Conservation (phyloP, 2,113 vertebrate genomes). For the Lagopus muta region DNA sequence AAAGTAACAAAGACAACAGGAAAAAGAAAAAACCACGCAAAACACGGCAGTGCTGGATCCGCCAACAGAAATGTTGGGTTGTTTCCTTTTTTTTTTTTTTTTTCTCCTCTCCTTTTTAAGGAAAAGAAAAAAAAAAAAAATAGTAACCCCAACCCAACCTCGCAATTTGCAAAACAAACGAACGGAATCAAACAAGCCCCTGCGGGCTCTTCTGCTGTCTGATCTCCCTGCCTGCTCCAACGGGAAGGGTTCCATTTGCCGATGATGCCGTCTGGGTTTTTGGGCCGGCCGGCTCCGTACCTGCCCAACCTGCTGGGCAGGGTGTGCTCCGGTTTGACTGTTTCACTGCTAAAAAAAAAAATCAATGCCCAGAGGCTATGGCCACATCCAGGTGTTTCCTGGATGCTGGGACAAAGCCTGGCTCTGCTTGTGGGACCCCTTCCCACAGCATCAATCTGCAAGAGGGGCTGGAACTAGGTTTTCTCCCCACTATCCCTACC, state of each 20-base stretch:
- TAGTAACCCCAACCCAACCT: conserved; percentile 56
- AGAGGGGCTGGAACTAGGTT: conserved; percentile 19
- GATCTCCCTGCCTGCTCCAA: conserved; percentile 65
- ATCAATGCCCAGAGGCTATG: background rate
- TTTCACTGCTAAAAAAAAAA: background rate
- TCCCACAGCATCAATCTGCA: background rate
- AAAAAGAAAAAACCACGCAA: background rate
- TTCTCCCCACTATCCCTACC: background rate
- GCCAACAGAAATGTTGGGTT: conserved; percentile 26
- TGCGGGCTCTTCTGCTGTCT: conserved; percentile 68
- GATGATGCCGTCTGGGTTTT: conserved; percentile 56
- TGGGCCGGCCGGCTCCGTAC: conserved; percentile 53
- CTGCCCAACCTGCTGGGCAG: conserved; percentile 54
- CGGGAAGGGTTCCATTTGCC: conserved; percentile 45
- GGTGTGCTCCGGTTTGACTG: background rate
- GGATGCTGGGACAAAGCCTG: background rate
- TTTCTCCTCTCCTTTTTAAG: background rate
- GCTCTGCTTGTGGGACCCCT: background rate
- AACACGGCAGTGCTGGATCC: background rate
- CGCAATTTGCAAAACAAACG: conserved; percentile 64
- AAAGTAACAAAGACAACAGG: conserved; percentile 31
- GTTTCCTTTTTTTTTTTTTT: conserved; percentile 32
- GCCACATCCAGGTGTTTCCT: background rate
- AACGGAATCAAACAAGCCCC: conserved; percentile 67
- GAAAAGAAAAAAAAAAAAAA: background rate